phyloP scores from a whole-genome alignment of 2,113 vertebrate genomes.

The Albula glossodonta region DNA sequence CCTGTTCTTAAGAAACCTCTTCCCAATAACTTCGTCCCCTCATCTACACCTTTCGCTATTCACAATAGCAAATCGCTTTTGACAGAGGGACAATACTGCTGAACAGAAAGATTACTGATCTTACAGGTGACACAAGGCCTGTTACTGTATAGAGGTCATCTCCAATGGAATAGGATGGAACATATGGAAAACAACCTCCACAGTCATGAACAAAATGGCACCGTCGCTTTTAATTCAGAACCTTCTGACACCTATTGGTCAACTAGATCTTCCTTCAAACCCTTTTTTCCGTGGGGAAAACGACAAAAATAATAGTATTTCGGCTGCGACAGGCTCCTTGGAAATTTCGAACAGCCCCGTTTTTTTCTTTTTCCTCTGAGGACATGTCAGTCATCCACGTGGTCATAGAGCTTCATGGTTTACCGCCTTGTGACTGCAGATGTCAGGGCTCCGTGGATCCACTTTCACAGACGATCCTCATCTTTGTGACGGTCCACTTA shows the following conservation, averaged over 20 bases:
- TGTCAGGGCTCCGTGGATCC: not conserved
- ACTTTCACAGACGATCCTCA: not conserved
- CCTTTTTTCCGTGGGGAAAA: not conserved
- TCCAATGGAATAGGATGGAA: not conserved
- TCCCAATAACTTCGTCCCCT: not conserved
- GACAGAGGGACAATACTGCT: constrained; percentile 24
- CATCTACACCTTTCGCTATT: not conserved
- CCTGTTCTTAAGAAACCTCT: not conserved
- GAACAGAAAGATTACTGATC: not conserved
- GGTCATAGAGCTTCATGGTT: not conserved
- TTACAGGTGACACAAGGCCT: not conserved
- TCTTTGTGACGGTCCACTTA: not conserved
- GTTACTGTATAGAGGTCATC: not conserved
- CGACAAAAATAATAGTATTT: not conserved
- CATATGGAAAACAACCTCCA: not conserved
- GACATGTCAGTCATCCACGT: not conserved
- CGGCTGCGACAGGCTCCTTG: not conserved
- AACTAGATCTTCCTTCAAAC: not conserved
- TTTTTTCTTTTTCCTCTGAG: not conserved
- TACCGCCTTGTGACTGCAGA: not conserved
- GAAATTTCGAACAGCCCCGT: not conserved
- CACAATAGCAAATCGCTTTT: not conserved
- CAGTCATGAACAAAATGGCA: not conserved
- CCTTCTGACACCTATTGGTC: not conserved
- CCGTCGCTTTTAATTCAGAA: not conserved